Evolutionary conservation across 1,140 invertebrate genomes (phyloP).

Genomic region (Hesperophylax magnus): DNA sequence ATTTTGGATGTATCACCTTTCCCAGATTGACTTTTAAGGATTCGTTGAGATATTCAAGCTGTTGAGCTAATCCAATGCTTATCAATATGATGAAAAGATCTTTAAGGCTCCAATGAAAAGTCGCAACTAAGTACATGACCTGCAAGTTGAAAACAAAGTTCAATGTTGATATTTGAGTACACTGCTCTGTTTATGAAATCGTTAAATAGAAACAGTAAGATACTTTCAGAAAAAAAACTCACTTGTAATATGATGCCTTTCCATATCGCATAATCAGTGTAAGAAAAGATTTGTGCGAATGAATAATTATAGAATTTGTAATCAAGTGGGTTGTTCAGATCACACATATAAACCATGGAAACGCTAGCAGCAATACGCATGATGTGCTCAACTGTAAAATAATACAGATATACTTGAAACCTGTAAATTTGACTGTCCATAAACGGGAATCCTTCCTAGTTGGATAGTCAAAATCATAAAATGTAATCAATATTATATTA

Average conservation of each 20-base stretch:
- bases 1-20: conserved; percentile 62
- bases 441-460: too few species aligned
- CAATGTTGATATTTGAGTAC: neutral
- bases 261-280: conserved; percentile 15
- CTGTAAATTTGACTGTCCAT: too few species aligned
- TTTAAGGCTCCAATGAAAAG: conserved; percentile 76
- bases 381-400: conserved; percentile 9
- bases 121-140: conserved; percentile 65
- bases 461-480: too few species aligned
- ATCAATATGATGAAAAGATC: conserved; percentile 77
- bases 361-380: conserved; percentile 13
- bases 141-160: neutral
- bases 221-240: too few species aligned
- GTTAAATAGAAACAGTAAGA: too few species aligned
- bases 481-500: too few species aligned
- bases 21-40: conserved; percentile 66
- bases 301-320: conserved; percentile 12
- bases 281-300: conserved; percentile 14
- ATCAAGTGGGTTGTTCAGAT: neutral
- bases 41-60: conserved; percentile 72
- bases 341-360: conserved; percentile 7
- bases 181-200: too few species aligned
- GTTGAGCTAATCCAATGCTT: conserved; percentile 71
- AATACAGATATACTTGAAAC: too few species aligned
- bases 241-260: conserved; percentile 7